A percentile compares a stretch with the other conserved stretches of the same genome.
phyloP scores from a whole-genome alignment of 2,797 vertebrate species.

The Cuculus canorus region DNA sequence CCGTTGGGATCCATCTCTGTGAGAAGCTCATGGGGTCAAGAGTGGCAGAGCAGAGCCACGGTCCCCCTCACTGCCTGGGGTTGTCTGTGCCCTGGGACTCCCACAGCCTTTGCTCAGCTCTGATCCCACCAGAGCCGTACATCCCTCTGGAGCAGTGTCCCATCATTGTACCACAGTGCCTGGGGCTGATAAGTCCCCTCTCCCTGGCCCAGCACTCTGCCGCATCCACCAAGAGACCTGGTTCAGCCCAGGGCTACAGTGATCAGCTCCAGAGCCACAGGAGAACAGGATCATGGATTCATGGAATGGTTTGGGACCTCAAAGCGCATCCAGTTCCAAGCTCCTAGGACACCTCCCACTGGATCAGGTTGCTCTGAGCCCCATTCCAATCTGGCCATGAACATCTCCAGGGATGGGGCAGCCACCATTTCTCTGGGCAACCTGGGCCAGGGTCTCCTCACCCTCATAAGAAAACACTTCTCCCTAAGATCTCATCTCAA shows the following conservation, averaged over 20 bases:
- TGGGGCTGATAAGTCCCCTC: accelerated
- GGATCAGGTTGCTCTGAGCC: no score
- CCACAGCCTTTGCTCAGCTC: background rate
- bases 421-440: no score
- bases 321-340: no score
- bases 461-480: no score
- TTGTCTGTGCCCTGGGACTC: background rate
- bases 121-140: background rate
- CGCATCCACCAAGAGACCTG: accelerated
- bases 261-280: accelerated
- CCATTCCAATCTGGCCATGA: no score
- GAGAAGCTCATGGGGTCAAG: background rate
- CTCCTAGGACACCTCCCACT: no score
- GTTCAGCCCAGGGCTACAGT: background rate
- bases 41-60: accelerated
- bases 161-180: background rate
- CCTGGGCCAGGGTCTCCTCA: no score
- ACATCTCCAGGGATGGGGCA: no score
- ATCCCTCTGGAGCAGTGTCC: background rate
- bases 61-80: background rate
- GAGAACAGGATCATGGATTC: background rate
- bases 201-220: background rate
- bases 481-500: no score
- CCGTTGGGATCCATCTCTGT: background rate
- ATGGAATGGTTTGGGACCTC: no score